Percentiles rank a stretch among this genome's conserved stretches.
phyloP scores from a whole-genome alignment of 2,888 invertebrate genomes.

The Agrilus mali region DNA sequence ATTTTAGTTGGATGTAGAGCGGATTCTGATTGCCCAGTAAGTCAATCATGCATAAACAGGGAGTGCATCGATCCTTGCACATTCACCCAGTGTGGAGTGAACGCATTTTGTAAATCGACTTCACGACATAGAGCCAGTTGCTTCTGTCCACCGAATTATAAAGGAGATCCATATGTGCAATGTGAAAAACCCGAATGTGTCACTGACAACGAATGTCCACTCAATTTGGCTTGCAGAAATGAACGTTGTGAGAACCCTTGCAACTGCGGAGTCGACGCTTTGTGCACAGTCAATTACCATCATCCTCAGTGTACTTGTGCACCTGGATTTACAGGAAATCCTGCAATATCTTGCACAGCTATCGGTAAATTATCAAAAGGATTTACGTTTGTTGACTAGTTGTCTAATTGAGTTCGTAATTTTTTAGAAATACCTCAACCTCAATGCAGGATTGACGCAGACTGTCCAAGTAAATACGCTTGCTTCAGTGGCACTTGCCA shows the following conservation, averaged over 20 bases:
- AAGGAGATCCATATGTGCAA: slow-evolving; percentile 66
- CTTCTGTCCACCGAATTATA: slow-evolving; percentile 60
- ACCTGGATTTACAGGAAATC: slow-evolving; percentile 69
- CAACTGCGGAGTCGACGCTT: slow-evolving; percentile 64
- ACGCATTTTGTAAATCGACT: slow-evolving; percentile 66
- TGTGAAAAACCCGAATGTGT: slow-evolving; percentile 72
- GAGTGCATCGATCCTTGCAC: slow-evolving; percentile 70
- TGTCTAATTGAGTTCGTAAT: slow-evolving; percentile 2
- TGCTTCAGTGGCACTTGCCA: slow-evolving; percentile 69
- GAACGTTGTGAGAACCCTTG: slow-evolving; percentile 76
- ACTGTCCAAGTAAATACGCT: slow-evolving; percentile 74
- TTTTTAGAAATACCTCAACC: slow-evolving; percentile 35
- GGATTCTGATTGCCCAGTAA: slow-evolving; percentile 71
- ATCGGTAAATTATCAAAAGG: slow-evolving; percentile 34
- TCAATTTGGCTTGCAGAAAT: slow-evolving; percentile 64
- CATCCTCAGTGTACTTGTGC: slow-evolving; percentile 69
- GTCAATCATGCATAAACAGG: slow-evolving; percentile 69
- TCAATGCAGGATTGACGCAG: slow-evolving; percentile 67
- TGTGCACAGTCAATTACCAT: slow-evolving; percentile 68
- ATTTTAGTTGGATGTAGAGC: slow-evolving; percentile 67
- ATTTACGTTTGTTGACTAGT: background rate
- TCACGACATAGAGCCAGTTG: slow-evolving; percentile 67
- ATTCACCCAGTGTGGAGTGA: slow-evolving; percentile 65
- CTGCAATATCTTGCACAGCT: slow-evolving; percentile 48
- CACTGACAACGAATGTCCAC: slow-evolving; percentile 62